Conservation (phyloP, 2,797 vertebrate genomes). For the Liasis olivaceus region DNA sequence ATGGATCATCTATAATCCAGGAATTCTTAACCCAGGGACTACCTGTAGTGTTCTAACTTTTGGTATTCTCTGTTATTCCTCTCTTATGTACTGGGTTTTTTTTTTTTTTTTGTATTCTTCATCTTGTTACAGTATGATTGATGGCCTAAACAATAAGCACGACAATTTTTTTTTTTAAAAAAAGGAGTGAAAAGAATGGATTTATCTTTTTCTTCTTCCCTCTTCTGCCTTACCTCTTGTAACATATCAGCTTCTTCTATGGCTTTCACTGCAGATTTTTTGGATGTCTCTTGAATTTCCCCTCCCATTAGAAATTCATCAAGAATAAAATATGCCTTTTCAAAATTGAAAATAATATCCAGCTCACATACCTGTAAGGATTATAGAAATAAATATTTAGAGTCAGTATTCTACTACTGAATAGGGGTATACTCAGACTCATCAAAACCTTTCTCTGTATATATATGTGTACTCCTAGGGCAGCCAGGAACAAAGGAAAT, state of each 20-base stretch:
- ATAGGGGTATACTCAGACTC: background rate
- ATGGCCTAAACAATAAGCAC: background rate
- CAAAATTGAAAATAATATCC: slow-evolving; percentile 99
- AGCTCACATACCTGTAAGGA: slow-evolving; percentile 88
- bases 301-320: slow-evolving; percentile 93
- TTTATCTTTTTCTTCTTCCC: background rate
- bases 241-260: slow-evolving; percentile 89
- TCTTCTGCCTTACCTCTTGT: slow-evolving; percentile 85
- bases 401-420: slow-evolving; percentile 8
- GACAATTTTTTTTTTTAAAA: background rate
- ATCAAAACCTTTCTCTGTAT: background rate
- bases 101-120: background rate
- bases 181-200: background rate
- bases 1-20: too few species aligned
- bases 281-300: slow-evolving; percentile 92
- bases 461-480: background rate
- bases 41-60: background rate
- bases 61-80: background rate
- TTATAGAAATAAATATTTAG: slow-evolving; percentile 34
- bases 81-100: background rate
- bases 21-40: too few species aligned
- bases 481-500: background rate
- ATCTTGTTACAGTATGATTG: background rate
- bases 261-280: slow-evolving; percentile 78
- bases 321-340: slow-evolving; percentile 98